Conservation (phyloP, 2,797 vertebrate species). For the Neosilurus mollespiculum region DNA sequence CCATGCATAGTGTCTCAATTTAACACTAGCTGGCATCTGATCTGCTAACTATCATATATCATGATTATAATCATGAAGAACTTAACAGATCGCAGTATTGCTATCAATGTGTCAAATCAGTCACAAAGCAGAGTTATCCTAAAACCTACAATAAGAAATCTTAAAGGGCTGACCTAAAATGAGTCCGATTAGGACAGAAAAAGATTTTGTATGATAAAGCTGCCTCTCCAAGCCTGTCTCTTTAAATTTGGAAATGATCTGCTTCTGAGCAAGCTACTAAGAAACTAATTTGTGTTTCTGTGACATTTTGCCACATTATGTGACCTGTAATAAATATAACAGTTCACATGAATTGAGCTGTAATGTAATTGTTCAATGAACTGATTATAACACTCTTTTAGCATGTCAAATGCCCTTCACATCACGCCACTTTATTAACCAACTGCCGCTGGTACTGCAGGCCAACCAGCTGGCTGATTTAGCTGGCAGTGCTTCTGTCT, state of each 20-base stretch:
- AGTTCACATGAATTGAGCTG: conserved; percentile 47
- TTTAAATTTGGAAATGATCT: conserved; percentile 14
- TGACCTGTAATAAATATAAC: conserved; percentile 18
- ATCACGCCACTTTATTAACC: conserved; percentile 51
- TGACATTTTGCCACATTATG: conserved; percentile 35
- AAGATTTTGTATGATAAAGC: neutral
- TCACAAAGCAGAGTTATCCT: conserved; percentile 11
- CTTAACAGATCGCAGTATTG: conserved; percentile 3
- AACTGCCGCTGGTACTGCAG: conserved; percentile 45
- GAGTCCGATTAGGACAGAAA: neutral
- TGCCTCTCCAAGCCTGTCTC: neutral
- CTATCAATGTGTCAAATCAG: conserved; percentile 15
- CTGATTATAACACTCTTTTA: conserved; percentile 57
- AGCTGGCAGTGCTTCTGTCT: conserved; percentile 65
- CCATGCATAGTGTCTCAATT: neutral
- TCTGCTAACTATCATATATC: conserved; percentile 9
- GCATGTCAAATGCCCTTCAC: conserved; percentile 54
- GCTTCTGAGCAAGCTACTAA: conserved; percentile 16
- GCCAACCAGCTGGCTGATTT: conserved; percentile 64
- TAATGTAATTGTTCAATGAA: conserved; percentile 55
- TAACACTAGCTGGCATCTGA: neutral
- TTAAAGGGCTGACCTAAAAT: neutral
- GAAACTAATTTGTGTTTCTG: neutral
- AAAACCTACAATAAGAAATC: neutral
- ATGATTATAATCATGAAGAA: conserved; percentile 18